These are phyloP conservation scores for Leucozona laternaria DNA, from an alignment of 2,888 invertebrate genomes.

Conservation along the genomic window DNA sequence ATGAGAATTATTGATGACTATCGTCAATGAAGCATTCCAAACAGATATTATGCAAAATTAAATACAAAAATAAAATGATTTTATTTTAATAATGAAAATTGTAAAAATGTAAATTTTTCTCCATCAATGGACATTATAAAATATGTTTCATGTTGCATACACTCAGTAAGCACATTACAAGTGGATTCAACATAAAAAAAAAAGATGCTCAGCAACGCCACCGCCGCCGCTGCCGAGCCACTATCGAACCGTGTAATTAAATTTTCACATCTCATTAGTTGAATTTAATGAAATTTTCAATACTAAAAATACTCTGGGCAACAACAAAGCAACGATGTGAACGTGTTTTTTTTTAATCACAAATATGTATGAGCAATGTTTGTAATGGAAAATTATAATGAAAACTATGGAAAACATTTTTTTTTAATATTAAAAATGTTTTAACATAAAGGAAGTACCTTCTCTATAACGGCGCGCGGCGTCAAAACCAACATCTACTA, in stretches of 20 bases:
- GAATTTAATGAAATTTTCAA: slow-evolving; percentile 75
- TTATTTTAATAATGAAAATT: slow-evolving; percentile 21
- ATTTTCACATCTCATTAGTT: slow-evolving; percentile 75
- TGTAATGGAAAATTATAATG: slow-evolving; percentile 26
- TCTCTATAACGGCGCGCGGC: too few relatives aligned
- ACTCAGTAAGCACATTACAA: slow-evolving; percentile 25
- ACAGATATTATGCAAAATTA: slow-evolving; percentile 16
- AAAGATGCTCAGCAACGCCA: slow-evolving; percentile 16
- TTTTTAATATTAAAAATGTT: slow-evolving; percentile 6
- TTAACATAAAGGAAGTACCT: slow-evolving; percentile 9
- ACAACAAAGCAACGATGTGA: slow-evolving; percentile 49
- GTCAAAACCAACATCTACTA: not conserved
- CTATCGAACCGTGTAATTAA: slow-evolving; percentile 74
- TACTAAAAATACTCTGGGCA: slow-evolving; percentile 31
- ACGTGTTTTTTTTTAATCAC: slow-evolving; percentile 7
- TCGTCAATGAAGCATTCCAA: slow-evolving; percentile 15
- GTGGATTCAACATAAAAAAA: slow-evolving; percentile 12
- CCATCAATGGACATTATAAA: slow-evolving; percentile 48
- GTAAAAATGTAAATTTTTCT: slow-evolving; percentile 62
- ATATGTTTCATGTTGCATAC: slow-evolving; percentile 46
- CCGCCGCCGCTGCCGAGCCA: not conserved
- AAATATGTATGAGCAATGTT: slow-evolving; percentile 25
- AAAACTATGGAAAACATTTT: slow-evolving; percentile 17
- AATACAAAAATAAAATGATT: slow-evolving; percentile 23
- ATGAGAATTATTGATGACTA: not conserved